Conservation (phyloP, 1,140 invertebrate species). For the Geopemphigus sp. region DNA sequence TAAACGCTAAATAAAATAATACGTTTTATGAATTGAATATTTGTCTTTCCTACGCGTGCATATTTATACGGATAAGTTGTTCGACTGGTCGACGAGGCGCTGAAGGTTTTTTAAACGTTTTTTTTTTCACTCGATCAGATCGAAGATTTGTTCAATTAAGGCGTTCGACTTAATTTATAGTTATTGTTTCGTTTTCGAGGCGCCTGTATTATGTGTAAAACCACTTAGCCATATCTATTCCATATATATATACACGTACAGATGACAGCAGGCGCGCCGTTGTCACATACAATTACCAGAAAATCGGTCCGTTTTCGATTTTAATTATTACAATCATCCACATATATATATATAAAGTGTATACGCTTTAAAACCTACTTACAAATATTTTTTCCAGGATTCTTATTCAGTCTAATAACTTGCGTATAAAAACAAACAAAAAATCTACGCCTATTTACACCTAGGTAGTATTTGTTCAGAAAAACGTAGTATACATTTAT, state of each 20-base stretch:
- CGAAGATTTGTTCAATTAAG: conserved; percentile 10
- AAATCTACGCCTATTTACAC: too few species aligned
- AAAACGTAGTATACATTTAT: too few species aligned
- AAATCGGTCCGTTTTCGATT: conserved; percentile 6
- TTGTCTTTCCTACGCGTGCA: too few species aligned
- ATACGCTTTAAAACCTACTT: too few species aligned
- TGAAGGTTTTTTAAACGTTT: neutral
- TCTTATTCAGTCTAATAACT: too few species aligned
- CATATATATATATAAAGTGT: neutral
- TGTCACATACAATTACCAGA: conserved; percentile 17
- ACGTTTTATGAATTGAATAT: too few species aligned
- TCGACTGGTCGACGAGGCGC: neutral
- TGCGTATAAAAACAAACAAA: too few species aligned
- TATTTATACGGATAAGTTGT: neutral
- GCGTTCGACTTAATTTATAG: conserved; percentile 28
- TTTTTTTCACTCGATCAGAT: neutral
- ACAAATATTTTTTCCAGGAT: too few species aligned
- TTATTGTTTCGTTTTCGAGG: neutral
- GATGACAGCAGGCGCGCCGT: too few species aligned
- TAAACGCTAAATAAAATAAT: too few species aligned
- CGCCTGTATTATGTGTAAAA: conserved; percentile 3
- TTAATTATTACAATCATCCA: conserved; percentile 13
- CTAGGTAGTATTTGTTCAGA: too few species aligned
- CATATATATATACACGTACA: neutral
- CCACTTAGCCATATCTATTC: conserved; percentile 14